Conservation (phyloP, 2,113 vertebrate species). For the Pteropus alecto region DNA sequence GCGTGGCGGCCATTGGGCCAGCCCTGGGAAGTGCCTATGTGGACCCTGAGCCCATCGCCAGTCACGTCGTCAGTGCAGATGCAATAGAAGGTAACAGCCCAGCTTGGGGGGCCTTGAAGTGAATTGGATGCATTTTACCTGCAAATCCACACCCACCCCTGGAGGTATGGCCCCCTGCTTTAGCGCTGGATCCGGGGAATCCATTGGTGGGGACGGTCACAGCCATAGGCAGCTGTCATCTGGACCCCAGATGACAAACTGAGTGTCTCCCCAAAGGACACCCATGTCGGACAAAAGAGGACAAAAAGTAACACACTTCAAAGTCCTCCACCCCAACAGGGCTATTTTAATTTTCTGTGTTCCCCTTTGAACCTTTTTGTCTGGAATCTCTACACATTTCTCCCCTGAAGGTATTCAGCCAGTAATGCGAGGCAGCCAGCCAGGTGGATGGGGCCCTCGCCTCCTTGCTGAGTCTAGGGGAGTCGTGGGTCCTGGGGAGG, state of each 20-base stretch:
- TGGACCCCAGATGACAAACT: not conserved
- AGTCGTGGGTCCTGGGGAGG: not conserved
- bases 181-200: not conserved
- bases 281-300: not conserved
- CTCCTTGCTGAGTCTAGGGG: not conserved
- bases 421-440: not conserved
- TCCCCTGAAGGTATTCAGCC: not conserved
- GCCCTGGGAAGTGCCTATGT: conserved; percentile 68
- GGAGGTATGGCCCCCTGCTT: accelerated
- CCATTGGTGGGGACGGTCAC: not conserved
- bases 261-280: not conserved
- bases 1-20: conserved; percentile 46
- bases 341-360: not conserved
- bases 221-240: not conserved
- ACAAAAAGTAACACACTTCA: accelerated
- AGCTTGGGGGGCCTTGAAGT: not conserved
- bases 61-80: conserved; percentile 82
- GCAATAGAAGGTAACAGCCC: conserved; percentile 86
- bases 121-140: not conserved
- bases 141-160: too few species aligned
- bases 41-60: conserved; percentile 81
- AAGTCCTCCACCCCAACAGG: not conserved
- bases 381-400: not conserved
- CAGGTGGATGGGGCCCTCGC: not conserved
- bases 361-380: not conserved